A percentile compares a stretch with the other conserved stretches of the same genome.
phyloP scores from a whole-genome alignment of 2,888 invertebrate genomes.

The Leptinotarsa juncta region DNA sequence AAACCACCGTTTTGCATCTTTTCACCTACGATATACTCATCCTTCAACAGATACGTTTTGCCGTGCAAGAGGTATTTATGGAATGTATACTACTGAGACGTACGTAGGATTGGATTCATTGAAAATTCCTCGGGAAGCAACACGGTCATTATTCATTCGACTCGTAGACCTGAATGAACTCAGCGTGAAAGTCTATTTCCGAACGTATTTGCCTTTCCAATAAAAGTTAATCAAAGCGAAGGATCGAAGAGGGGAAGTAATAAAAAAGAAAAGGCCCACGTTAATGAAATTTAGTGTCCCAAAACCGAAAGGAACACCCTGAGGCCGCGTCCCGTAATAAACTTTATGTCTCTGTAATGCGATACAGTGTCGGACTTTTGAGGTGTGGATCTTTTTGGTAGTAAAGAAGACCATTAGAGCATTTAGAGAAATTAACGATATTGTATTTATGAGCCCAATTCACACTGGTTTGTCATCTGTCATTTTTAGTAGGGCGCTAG shows the following conservation, averaged over 20 bases:
- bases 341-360: constrained; percentile 36
- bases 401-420: background rate
- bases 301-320: constrained; percentile 29
- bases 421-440: too few species aligned
- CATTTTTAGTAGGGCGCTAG: too few species aligned
- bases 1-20: too few species aligned
- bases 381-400: background rate
- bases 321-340: constrained; percentile 24
- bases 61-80: background rate
- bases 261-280: constrained; percentile 24
- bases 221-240: constrained; percentile 8
- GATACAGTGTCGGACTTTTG: constrained; percentile 13
- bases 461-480: too few species aligned
- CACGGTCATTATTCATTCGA: background rate
- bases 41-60: background rate
- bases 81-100: background rate
- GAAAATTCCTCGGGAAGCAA: background rate
- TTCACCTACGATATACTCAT: too few species aligned
- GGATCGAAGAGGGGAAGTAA: constrained; percentile 11
- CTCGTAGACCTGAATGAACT: background rate
- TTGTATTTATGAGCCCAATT: too few species aligned
- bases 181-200: constrained; percentile 8
- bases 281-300: constrained; percentile 36
- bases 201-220: background rate
- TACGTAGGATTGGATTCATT: background rate